Base-by-base conservation (phyloP, 2,888 invertebrate genomes). In the Apodemia mormo region DNA sequence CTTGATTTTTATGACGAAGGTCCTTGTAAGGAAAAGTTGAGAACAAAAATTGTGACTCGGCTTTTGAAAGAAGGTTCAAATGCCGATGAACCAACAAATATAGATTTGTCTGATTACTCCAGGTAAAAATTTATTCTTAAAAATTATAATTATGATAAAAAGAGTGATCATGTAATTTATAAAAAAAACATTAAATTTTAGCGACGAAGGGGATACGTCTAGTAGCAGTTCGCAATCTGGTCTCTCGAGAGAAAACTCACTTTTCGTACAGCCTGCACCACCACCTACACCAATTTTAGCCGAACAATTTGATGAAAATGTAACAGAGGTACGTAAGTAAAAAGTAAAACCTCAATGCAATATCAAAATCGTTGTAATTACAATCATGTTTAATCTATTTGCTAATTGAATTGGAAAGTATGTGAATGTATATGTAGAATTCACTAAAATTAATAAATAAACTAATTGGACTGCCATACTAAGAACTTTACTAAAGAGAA, bases 1-100 rank as follows among this genome's bases (percentile, higher is more conserved):
- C 91, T 98, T 75, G 98, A 98, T 85, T 98, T 97, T 89, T 98
- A 97, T 82, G 98, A 97, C 83, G 96, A 97, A 77, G 96, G 96
- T 85, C 97, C 97, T 0, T 94, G 95, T 82, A 97, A 97, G 94
- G 97, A 97, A 85, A 94, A 94, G 82, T 90, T 97, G 67, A 94
- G 97, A 76, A 95, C 94, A 72, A 97, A 97, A 94, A 97, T 97
- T 78, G 94, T 97, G 67, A 95, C 95, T 74, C 95, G 97, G 81
- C 92, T 97, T 75, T 89, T 96, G 75, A 96, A 96, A 85, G 96
- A 96, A 88, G 97, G 97, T 52, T 97, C 97, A 0, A 97, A 96
- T 83, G 97, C 97, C 9, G 97, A 97, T 79, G 97, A 97, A 84
- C 97, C 97, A 14, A 95, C 96, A 2, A 97, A 97, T 84, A 97